Base-by-base conservation (phyloP, 2,797 vertebrate species). In the Molossus alvarezi region DNA sequence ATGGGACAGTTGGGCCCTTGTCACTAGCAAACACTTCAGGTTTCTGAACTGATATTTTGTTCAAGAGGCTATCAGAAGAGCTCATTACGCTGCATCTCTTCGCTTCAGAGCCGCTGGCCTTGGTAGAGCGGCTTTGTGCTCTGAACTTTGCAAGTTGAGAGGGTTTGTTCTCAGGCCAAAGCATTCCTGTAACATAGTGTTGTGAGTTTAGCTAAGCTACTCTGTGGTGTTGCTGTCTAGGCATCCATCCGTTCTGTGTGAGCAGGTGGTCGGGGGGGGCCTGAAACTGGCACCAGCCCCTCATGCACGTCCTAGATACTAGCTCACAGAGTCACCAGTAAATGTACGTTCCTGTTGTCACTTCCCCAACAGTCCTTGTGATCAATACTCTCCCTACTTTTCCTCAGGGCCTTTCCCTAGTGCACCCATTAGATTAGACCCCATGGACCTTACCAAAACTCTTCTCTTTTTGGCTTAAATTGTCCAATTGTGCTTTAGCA, bases 1-100 rank as follows among this genome's bases (percentile, higher is more conserved):
- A 79, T 80, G 94, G 97, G 96, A 96, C 96, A 97, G 96, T 98
- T 97, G 95, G 93, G 96, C 69, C 94, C 95, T 97, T 76, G 60
- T 96, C 92, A 97, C 97, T 96, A 97, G 88, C 84, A 97, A 90
- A 88, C 93, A 97, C 97, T 97, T 97, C 27, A 88, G 73, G 62
- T 86, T 97, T 94, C 84, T 94, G 73, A 96, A 88, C 84, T 97
- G 96, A 96, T 97, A 97, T 96, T 97, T 97, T 96, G 77, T 75
- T 97, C 87, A 88, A 97, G 96, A 97, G 97, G 82, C 15, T 88
- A 75, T 93, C 69, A 48, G 77, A 93, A 71, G 81, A 80, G 87
- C 91, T 97, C 90, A 97, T 97, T 84, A 96, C 5, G 14, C 93
- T 45, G 41, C 20, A 29, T 80, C 73, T 92, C 96, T 86, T 71